A percentile compares a stretch with the other conserved stretches of the same genome.
phyloP scores from a whole-genome alignment of 2,888 invertebrate genomes.

The Acleris laterana region DNA sequence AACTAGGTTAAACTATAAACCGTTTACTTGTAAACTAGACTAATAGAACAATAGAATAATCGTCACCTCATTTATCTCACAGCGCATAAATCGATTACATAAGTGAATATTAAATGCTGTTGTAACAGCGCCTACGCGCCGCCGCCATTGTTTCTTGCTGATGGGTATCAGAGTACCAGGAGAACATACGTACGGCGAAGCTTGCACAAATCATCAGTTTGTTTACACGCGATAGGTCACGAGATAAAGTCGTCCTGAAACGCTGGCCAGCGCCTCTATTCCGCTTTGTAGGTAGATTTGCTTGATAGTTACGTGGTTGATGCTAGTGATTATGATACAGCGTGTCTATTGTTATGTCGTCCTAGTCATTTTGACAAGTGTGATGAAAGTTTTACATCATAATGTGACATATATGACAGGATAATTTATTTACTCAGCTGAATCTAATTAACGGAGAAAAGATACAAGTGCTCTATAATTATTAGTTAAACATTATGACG shows the following conservation, averaged over 20 bases:
- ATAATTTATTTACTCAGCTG: too few relatives aligned
- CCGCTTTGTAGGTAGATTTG: constrained; percentile 4
- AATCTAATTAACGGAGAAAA: too few relatives aligned
- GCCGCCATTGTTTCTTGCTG: constrained; percentile 23
- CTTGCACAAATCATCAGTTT: constrained; percentile 35
- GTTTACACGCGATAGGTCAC: constrained; percentile 34
- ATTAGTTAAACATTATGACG: too few relatives aligned
- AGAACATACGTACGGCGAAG: constrained; percentile 21
- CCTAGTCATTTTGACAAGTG: neutral
- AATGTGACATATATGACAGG: too few relatives aligned
- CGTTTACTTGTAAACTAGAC: constrained; percentile 25
- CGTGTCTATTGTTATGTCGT: neutral
- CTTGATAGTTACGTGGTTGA: neutral
- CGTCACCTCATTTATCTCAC: constrained; percentile 31
- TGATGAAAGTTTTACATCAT: neutral
- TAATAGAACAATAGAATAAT: constrained; percentile 35
- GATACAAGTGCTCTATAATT: too few relatives aligned
- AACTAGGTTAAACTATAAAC: constrained; percentile 12
- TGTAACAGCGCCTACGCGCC: constrained; percentile 26
- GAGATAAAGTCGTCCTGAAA: constrained; percentile 28
- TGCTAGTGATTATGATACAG: neutral
- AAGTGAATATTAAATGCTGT: constrained; percentile 29
- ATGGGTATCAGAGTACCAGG: constrained; percentile 31
- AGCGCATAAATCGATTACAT: constrained; percentile 32
- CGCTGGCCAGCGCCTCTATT: neutral